These are phyloP conservation scores for pig (Sus scrofa) DNA, from an alignment of 2,113 vertebrate genomes.

Conservation along the genomic window T2T-Sscrofa CM000816.6:83222001-83222500, in stretches of 20 bases:
- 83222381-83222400: background rate
- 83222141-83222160: background rate
- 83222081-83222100: background rate
- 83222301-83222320: background rate
- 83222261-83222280: background rate
- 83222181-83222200: background rate
- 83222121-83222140: background rate
- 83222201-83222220: background rate
- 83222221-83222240: background rate
- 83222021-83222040: background rate
- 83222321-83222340: background rate
- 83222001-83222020: background rate
- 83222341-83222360: background rate
- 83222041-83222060: background rate
- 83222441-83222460: too few species aligned
- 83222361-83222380: background rate
- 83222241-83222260: background rate
- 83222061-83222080: background rate
- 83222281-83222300: background rate
- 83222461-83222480: background rate
- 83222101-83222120: background rate
- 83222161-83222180: background rate
- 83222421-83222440: background rate
- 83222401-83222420: background rate
- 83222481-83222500: background rate